Base-by-base conservation (phyloP, 2,888 invertebrate species). In the Sussaba pulchella region DNA sequence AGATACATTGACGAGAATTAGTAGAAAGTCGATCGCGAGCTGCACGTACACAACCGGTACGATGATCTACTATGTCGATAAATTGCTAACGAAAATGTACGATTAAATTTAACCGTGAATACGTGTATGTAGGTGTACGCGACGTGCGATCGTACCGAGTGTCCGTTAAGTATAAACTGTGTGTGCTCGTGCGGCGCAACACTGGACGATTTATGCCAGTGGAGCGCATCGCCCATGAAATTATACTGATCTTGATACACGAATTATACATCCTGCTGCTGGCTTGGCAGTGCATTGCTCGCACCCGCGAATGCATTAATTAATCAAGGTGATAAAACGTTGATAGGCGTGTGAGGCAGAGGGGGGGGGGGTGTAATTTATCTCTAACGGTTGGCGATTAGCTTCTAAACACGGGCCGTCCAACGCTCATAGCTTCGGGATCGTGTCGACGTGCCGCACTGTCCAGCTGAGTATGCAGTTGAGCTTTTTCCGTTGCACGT, bases 321-420 rank as follows among this genome's bases (percentile, higher is more conserved):
- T 77, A 81, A 81, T 81, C 77, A 78, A 74, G 81, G 81, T 81
- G 81, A 81, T 81, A 81, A 78, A 81, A 81, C 70, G 81, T 71
- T 81, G 81, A 81, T 81, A 81, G n/a, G 70, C 66, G 70, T 19
- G 67, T n/a, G 73, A 24, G 74, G 26, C 0, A 2, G 43, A 6
- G 66, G 59, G 63, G 47, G 61, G 57, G 10, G 19, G 52, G 70
- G 70, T 21, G 69, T 64, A 76, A 81, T 81, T 59, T 81, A 78
- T 81, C 69, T 81, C 61, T 52, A 52, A 31, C 57, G 36, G 43
- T 67, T 21, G 45, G 31, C 66, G 73, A 78, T 73, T 81, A 77
- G 81, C 73, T 64, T 57, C 70, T 31, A 45, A 54, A 70, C 57
- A 31, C 57, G 54, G 43, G 2, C 14, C 57, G 57, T 9, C 21